phyloP scores from a whole-genome alignment of 2,888 invertebrate species.

The Crioceris asparagi region DNA sequence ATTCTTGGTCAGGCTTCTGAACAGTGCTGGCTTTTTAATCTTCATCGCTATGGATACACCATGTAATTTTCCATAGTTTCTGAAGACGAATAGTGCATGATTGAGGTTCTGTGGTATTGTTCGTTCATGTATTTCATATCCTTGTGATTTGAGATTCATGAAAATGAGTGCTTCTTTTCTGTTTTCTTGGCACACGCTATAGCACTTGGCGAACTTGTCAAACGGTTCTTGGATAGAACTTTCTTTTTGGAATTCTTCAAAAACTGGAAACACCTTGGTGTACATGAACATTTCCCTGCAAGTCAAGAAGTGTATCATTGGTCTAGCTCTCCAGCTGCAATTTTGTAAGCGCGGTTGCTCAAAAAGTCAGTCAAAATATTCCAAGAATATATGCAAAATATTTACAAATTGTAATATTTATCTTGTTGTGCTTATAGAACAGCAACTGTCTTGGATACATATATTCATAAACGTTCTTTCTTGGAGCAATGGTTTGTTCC shows the following conservation, averaged over 20 bases:
- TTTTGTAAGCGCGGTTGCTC: too few species aligned
- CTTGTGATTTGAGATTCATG: conserved; percentile 21
- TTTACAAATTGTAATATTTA: too few species aligned
- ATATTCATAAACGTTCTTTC: too few species aligned
- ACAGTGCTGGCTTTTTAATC: conserved; percentile 16
- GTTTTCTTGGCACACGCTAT: conserved; percentile 17
- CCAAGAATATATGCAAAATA: too few species aligned
- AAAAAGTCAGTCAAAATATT: too few species aligned
- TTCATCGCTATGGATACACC: conserved; percentile 22
- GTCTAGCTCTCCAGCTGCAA: too few species aligned
- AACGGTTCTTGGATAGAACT: conserved; percentile 13
- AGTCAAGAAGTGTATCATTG: neutral
- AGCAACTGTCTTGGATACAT: too few species aligned
- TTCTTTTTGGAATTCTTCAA: conserved; percentile 17
- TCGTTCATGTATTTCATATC: conserved; percentile 23
- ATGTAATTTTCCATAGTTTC: conserved; percentile 22
- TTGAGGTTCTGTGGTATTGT: conserved; percentile 23
- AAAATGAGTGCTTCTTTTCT: conserved; percentile 24
- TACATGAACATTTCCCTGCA: conserved; percentile 21
- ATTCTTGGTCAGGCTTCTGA: conserved; percentile 18
- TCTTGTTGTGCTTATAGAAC: too few species aligned
- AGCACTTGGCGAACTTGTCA: conserved; percentile 20
- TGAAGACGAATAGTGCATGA: conserved; percentile 20
- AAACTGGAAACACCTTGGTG: conserved; percentile 19
- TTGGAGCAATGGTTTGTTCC: too few species aligned